Evolutionary conservation across 2,797 vertebrate species (phyloP).

Genomic region (Varecia variegata): DNA sequence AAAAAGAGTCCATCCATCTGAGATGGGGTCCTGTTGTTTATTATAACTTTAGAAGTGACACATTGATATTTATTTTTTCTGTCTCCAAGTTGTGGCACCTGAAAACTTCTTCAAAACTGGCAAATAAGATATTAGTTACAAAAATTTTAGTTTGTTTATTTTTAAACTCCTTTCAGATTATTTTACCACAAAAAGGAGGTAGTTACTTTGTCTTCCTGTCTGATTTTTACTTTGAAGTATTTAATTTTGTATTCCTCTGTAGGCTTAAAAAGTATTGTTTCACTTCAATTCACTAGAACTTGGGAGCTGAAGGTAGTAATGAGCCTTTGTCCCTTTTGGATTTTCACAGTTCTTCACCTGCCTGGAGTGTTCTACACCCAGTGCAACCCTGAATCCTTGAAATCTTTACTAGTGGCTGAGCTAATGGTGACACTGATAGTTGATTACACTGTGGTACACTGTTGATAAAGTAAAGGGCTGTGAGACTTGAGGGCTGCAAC

Average conservation of each 20-base stretch:
- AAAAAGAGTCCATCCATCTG: background rate
- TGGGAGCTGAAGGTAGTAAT: background rate
- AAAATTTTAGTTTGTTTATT: slow-evolving; percentile 15
- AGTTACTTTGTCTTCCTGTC: slow-evolving; percentile 31
- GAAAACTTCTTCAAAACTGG: slow-evolving; percentile 44
- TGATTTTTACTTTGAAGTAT: slow-evolving; percentile 46
- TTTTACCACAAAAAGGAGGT: slow-evolving; percentile 6
- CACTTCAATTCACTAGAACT: background rate
- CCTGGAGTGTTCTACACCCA: background rate
- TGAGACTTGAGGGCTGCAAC: slow-evolving; percentile 65
- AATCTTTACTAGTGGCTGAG: background rate
- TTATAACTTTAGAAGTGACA: slow-evolving; percentile 35
- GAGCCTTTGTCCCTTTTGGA: background rate
- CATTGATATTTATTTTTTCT: slow-evolving; percentile 37
- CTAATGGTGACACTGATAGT: background rate
- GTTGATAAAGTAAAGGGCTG: slow-evolving; percentile 61
- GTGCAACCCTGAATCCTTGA: background rate
- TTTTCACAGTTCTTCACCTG: background rate
- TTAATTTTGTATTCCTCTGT: slow-evolving; percentile 34
- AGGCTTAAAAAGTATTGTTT: slow-evolving; percentile 31
- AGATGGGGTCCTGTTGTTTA: slow-evolving; percentile 29
- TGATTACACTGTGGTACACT: background rate
- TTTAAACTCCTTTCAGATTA: slow-evolving; percentile 2
- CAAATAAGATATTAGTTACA: slow-evolving; percentile 13
- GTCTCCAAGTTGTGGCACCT: slow-evolving; percentile 37